These are phyloP conservation scores for Adineta ricciae DNA, from an alignment of 2,888 invertebrate genomes.

Conservation along the genomic window DNA sequence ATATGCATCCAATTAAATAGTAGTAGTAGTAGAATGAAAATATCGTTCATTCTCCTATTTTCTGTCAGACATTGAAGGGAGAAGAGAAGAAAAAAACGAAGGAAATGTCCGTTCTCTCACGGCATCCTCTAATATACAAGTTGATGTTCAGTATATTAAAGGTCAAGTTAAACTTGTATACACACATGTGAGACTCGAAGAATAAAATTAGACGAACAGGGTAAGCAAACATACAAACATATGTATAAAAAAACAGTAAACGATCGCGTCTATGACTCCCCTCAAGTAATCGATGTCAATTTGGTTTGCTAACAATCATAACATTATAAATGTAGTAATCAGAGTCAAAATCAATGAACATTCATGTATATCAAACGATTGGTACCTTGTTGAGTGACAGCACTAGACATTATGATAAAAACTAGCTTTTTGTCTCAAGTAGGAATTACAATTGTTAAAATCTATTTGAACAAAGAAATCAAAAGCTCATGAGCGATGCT, in stretches of 20 bases:
- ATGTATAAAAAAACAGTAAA: neutral
- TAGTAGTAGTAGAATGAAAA: neutral
- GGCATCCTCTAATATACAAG: neutral
- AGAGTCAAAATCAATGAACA: neutral
- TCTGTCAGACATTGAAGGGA: neutral
- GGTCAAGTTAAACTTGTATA: conserved; percentile 3
- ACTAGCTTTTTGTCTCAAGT: neutral
- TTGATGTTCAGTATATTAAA: neutral
- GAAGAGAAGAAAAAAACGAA: neutral
- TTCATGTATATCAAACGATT: neutral
- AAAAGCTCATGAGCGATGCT: neutral
- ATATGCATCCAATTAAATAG: neutral
- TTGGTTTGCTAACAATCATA: neutral
- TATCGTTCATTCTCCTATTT: neutral
- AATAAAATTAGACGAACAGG: neutral
- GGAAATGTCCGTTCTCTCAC: neutral
- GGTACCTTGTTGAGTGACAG: neutral
- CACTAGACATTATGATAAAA: neutral
- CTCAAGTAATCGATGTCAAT: neutral
- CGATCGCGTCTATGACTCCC: neutral
- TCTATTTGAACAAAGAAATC: neutral
- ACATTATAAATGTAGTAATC: neutral
- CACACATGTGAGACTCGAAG: neutral
- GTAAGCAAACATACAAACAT: neutral
- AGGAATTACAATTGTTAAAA: neutral